A percentile compares a stretch with the other conserved stretches of the same genome.
Conservation (phyloP, 2,113 vertebrate genomes). For the Dasypus novemcinctus region DNA sequence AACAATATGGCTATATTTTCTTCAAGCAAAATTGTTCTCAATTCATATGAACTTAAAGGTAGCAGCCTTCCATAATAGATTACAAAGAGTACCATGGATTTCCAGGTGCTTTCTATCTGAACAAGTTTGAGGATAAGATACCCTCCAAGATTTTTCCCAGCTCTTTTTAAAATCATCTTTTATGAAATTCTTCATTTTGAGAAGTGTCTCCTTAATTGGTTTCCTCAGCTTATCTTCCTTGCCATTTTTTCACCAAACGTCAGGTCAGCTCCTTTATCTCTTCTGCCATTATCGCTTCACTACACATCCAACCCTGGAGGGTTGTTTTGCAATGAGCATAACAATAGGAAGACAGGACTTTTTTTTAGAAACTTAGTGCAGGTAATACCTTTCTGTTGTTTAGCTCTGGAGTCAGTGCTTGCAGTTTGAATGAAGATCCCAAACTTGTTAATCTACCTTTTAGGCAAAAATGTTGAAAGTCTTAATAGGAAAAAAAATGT, state of each 20-base stretch:
- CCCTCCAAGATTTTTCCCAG: neutral
- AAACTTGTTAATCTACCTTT: neutral
- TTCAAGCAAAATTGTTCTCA: slow-evolving; percentile 34
- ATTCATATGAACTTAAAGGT: slow-evolving; percentile 53
- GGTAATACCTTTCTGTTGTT: neutral
- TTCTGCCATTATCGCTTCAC: neutral
- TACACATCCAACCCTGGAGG: neutral
- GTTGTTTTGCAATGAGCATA: neutral
- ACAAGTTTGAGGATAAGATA: neutral
- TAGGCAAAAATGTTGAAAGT: neutral
- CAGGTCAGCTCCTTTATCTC: neutral
- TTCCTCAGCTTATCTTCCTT: neutral
- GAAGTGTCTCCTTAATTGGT: neutral
- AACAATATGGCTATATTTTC: slow-evolving; percentile 22
- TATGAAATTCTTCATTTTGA: slow-evolving; percentile 7
- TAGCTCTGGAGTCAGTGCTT: neutral
- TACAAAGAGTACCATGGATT: neutral
- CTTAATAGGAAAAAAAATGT: neutral
- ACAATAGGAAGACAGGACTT: neutral
- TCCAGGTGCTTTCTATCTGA: slow-evolving; percentile 61
- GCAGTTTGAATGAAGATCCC: neutral
- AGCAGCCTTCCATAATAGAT: slow-evolving; percentile 40
- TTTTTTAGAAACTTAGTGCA: neutral
- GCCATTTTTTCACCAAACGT: neutral
- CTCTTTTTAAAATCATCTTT: neutral